phyloP scores from a whole-genome alignment of 1,140 invertebrate genomes.

The Eurytemora carolleeae region DNA sequence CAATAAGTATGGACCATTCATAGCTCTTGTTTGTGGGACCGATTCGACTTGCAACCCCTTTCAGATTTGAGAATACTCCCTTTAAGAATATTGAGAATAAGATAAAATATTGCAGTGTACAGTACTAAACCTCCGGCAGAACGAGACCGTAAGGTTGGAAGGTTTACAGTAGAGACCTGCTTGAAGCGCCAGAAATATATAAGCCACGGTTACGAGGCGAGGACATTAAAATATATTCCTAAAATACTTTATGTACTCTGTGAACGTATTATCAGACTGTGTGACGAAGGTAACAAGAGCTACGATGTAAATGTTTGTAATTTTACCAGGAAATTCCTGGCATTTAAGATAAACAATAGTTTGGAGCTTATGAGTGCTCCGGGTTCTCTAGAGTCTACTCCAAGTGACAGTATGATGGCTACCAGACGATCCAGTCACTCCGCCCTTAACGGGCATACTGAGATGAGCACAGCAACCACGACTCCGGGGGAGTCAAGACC shows the following conservation, averaged over 20 bases:
- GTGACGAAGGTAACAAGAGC: constrained; percentile 22
- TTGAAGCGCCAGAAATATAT: constrained; percentile 48
- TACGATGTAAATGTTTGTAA: constrained; percentile 16
- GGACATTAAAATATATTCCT: constrained; percentile 51
- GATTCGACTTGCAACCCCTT: too few relatives aligned
- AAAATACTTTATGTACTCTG: constrained; percentile 58
- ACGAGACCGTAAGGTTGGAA: constrained; percentile 27
- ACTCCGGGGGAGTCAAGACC: constrained; percentile 1
- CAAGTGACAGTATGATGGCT: not conserved
- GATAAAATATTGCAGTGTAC: not conserved
- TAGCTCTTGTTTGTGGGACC: too few relatives aligned
- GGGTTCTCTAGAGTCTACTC: not conserved
- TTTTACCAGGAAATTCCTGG: constrained; percentile 8
- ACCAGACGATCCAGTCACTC: not conserved
- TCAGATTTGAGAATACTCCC: too few relatives aligned
- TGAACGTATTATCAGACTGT: constrained; percentile 48
- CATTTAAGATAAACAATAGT: not conserved
- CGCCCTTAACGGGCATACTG: not conserved
- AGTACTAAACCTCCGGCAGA: constrained; percentile 27
- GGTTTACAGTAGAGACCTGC: constrained; percentile 45
- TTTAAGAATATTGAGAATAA: too few relatives aligned
- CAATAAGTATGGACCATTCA: too few relatives aligned
- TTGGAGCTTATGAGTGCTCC: not conserved
- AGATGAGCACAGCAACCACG: not conserved
- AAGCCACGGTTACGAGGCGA: constrained; percentile 56